These are phyloP conservation scores for Zaprionus inermis DNA, from an alignment of 1,140 invertebrate genomes.

Conservation along the genomic window DNA sequence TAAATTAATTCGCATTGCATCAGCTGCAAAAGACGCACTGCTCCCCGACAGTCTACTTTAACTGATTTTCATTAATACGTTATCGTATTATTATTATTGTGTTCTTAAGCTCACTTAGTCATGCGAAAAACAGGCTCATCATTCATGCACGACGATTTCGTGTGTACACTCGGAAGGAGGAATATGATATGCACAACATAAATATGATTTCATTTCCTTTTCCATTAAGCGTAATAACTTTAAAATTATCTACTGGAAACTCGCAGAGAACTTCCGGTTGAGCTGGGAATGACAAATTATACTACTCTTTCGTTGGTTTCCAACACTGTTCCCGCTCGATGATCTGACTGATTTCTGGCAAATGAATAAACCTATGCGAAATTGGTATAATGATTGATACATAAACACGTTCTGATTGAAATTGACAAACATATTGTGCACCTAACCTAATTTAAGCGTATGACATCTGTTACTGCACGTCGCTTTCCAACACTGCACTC, in stretches of 20 bases:
- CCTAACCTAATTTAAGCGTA: not conserved
- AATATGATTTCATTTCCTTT: not conserved
- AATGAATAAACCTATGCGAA: no score
- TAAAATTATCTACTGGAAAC: not conserved
- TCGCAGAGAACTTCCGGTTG: not conserved
- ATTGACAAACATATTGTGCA: not conserved
- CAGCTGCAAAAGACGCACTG: conserved; percentile 33
- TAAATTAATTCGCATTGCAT: conserved; percentile 55
- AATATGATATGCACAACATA: not conserved
- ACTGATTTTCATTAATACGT: conserved; percentile 16
- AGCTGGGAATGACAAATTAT: no score
- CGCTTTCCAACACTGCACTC: conserved; percentile 5
- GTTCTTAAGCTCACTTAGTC: conserved; percentile 7
- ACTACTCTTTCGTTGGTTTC: no score
- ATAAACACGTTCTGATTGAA: not conserved
- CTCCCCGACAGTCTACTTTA: not conserved
- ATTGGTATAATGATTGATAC: no score
- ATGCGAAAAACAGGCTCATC: conserved; percentile 3
- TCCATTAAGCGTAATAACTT: not conserved
- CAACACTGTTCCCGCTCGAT: no score
- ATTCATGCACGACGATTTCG: not conserved
- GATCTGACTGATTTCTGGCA: no score
- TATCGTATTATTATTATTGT: conserved; percentile 5
- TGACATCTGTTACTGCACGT: not conserved
- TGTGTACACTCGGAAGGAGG: not conserved